phyloP scores from a whole-genome alignment of 2,113 vertebrate species.

The Stegastes partitus region DNA sequence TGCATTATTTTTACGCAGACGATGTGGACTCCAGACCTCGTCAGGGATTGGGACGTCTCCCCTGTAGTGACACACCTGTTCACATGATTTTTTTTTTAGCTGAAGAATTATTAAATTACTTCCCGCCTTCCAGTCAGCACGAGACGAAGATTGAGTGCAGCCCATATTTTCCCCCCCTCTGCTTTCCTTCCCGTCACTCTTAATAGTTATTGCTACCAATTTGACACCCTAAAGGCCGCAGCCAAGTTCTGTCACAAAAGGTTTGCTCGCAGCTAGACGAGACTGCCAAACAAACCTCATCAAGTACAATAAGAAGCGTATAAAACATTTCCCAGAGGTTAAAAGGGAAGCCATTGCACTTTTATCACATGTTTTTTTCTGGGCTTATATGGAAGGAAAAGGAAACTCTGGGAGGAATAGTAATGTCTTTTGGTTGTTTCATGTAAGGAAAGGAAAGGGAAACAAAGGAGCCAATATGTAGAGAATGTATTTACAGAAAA shows the following conservation, averaged over 20 bases:
- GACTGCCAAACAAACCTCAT: slow-evolving; percentile 47
- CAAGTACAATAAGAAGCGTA: slow-evolving; percentile 35
- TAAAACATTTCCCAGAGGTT: slow-evolving; percentile 44
- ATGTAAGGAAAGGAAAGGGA: neutral
- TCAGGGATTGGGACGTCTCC: slow-evolving; percentile 27
- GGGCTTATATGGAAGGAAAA: slow-evolving; percentile 19
- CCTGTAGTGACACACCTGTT: slow-evolving; percentile 57
- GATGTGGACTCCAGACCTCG: slow-evolving; percentile 30
- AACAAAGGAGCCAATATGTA: neutral
- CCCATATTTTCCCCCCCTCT: slow-evolving; percentile 14
- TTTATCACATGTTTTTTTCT: slow-evolving; percentile 47
- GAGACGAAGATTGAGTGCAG: slow-evolving; percentile 44
- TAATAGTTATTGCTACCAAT: slow-evolving; percentile 67
- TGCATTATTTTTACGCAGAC: slow-evolving; percentile 45
- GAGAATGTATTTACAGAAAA: no score
- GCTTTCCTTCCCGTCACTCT: slow-evolving; percentile 48
- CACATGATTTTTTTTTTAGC: slow-evolving; percentile 35
- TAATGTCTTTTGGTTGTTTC: slow-evolving; percentile 10
- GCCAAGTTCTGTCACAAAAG: slow-evolving; percentile 27
- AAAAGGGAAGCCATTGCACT: slow-evolving; percentile 19
- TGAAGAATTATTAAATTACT: slow-evolving; percentile 63
- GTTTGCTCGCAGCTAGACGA: slow-evolving; percentile 26
- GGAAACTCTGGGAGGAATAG: slow-evolving; percentile 12
- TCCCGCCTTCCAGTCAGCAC: slow-evolving; percentile 53
- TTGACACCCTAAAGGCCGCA: slow-evolving; percentile 49